Percentiles rank a stretch among this genome's conserved stretches.
These are phyloP conservation scores for Fragum fragum DNA, from an alignment of 2,888 invertebrate species.

Conservation along the genomic window DNA sequence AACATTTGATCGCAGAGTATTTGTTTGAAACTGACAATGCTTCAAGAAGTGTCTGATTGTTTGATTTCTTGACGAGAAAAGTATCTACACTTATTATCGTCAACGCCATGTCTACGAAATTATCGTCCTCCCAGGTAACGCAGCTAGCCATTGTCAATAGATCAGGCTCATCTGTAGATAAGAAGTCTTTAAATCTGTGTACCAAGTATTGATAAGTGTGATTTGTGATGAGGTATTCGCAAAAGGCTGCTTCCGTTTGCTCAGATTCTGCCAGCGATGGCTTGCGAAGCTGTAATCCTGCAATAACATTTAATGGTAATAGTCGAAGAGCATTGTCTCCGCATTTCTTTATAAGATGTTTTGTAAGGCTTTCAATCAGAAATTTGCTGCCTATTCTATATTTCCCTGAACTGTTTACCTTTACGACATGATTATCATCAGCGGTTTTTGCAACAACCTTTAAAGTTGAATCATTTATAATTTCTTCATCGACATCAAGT, in stretches of 20 bases:
- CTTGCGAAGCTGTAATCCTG: neutral
- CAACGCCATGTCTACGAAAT: constrained; percentile 34
- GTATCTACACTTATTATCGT: constrained; percentile 33
- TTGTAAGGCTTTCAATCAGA: neutral
- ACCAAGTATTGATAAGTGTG: neutral
- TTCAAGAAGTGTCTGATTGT: constrained; percentile 1
- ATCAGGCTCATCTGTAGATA: constrained; percentile 3
- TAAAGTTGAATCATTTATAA: neutral
- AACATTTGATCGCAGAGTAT: neutral
- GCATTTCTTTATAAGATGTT: neutral
- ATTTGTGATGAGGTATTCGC: neutral
- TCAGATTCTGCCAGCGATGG: neutral
- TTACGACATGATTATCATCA: neutral
- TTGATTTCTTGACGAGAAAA: constrained; percentile 37
- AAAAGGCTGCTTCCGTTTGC: neutral
- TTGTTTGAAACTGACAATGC: constrained; percentile 28
- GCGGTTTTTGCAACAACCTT: constrained; percentile 15
- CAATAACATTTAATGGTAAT: neutral
- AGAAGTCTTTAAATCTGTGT: neutral
- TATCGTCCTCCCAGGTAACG: constrained; percentile 35
- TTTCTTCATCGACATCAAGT: constrained; percentile 6
- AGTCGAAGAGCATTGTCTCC: constrained; percentile 16
- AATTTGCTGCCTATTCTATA: neutral
- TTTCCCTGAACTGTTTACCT: neutral
- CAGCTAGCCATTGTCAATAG: constrained; percentile 34